Base-by-base conservation (phyloP, 1,140 invertebrate genomes). In the Orchesella cincta region DNA sequence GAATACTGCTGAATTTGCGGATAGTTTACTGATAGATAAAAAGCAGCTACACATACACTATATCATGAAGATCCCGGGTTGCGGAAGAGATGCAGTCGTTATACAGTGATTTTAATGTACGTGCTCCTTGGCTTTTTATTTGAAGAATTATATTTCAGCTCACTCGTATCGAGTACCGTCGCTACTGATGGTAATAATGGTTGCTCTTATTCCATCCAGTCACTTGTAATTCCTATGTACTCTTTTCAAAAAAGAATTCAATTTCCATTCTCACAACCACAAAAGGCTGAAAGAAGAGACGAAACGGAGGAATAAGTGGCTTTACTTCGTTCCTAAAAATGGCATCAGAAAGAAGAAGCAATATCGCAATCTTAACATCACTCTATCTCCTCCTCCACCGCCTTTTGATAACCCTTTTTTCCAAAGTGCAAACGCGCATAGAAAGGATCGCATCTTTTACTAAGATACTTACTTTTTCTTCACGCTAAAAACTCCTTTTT, bases 261-360 rank as follows among this genome's bases (percentile, higher is more conserved):
- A 67, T 67, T 67, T 67, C 62, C 62, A 67, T 33, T 67, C 14
- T 67, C 31, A 31, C 31, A 67, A 67, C 62, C 62, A 67, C 28
- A 67, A 67, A 67, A 67, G 31, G 26, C 8, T 16, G 3, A 57
- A 8, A 57, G 54, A 26, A 57, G n/a, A 57, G 8, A n/a, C 54
- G 26, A n/a, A 26, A 16, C 5, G 54, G 54, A 23, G 54, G 5
- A n/a, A 57, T 57, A 57, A 57, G 54, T 57, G 54, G 54, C 54
- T 57, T 46, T 14, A 14, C n/a, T 57, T 57, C 26, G 54, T 57
- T 5, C 14, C 54, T 57, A 57, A 57, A 26, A 57, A 26, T 57
- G 14, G 39, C 39, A 46, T 46, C 39, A 46, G 39, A 46, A 8
- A 16, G 3, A 16, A 23, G 54, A 26, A 57, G 23, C 26, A 57